Conservation (phyloP, 2,888 invertebrate genomes). For the Idaea biselata region DNA sequence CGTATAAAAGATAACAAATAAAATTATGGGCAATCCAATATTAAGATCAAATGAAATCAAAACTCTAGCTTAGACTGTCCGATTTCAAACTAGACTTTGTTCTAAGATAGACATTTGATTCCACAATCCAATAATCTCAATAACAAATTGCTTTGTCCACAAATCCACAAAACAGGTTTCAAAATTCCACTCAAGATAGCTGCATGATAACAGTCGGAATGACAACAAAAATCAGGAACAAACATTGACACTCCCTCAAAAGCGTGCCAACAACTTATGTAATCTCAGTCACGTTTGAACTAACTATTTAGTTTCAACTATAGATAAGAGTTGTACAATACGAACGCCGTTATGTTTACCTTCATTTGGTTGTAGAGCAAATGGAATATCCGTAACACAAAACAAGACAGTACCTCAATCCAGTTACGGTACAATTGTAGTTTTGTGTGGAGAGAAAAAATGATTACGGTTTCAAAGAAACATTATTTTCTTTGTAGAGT, state of each 20-base stretch:
- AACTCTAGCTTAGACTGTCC: neutral
- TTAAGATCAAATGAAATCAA: too few relatives aligned
- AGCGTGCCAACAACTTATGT: slow-evolving; percentile 43
- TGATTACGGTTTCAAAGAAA: too few relatives aligned
- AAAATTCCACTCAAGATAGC: neutral
- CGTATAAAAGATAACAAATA: too few relatives aligned
- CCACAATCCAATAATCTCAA: neutral
- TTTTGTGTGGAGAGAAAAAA: neutral
- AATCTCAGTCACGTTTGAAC: slow-evolving; percentile 66
- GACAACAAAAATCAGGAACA: slow-evolving; percentile 35
- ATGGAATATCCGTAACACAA: slow-evolving; percentile 17
- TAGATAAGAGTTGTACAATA: slow-evolving; percentile 52
- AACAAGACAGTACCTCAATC: slow-evolving; percentile 27
- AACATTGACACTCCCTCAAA: slow-evolving; percentile 50
- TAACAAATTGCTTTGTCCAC: neutral
- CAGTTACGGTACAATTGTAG: neutral
- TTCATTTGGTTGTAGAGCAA: slow-evolving; percentile 42
- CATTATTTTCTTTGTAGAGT: too few relatives aligned
- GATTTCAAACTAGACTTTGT: neutral
- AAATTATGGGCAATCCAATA: too few relatives aligned
- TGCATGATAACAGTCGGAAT: slow-evolving; percentile 10
- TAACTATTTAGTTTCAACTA: slow-evolving; percentile 57
- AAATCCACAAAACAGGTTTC: neutral
- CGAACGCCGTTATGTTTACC: slow-evolving; percentile 58
- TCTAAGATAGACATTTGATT: neutral